These are phyloP conservation scores for Iselma pallidipennis DNA, from an alignment of 2,888 invertebrate genomes.

Conservation along the genomic window DNA sequence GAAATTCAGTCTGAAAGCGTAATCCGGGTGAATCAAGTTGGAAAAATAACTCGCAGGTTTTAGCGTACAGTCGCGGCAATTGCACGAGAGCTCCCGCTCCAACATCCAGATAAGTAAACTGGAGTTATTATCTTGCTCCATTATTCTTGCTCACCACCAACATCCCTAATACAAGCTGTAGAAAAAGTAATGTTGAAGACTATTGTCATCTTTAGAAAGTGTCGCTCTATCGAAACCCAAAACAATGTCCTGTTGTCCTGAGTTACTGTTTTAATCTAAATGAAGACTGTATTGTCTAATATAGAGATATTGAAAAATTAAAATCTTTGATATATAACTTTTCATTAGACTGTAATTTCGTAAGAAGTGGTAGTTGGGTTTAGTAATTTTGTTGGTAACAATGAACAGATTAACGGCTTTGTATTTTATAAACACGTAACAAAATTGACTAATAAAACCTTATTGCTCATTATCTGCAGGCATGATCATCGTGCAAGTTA, in stretches of 20 bases:
- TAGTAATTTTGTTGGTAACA: too few species aligned
- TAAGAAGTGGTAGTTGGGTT: not conserved
- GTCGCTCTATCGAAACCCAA: too few species aligned
- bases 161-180: not conserved
- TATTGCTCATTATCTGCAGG: not conserved
- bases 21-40: slow-evolving; percentile 41
- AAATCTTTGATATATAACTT: not conserved
- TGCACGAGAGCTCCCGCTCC: slow-evolving; percentile 27
- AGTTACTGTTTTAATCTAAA: not conserved
- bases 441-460: not conserved
- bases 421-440: not conserved
- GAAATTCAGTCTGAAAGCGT: slow-evolving; percentile 39
- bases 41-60: slow-evolving; percentile 42
- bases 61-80: slow-evolving; percentile 40
- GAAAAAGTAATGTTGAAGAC: not conserved
- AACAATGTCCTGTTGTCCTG: not conserved
- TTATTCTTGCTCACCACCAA: slow-evolving; percentile 38
- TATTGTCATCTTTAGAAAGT: slow-evolving; percentile 2
- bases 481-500: not conserved
- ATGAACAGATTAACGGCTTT: not conserved
- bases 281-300: not conserved
- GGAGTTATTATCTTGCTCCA: slow-evolving; percentile 41
- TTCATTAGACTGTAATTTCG: not conserved
- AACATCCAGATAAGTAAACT: slow-evolving; percentile 39
- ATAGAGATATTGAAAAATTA: not conserved